Evolutionary conservation across 2,797 vertebrate species (phyloP), one percentile per base, ranked within the genome.

Genomic region (Spizella passerina): DNA sequence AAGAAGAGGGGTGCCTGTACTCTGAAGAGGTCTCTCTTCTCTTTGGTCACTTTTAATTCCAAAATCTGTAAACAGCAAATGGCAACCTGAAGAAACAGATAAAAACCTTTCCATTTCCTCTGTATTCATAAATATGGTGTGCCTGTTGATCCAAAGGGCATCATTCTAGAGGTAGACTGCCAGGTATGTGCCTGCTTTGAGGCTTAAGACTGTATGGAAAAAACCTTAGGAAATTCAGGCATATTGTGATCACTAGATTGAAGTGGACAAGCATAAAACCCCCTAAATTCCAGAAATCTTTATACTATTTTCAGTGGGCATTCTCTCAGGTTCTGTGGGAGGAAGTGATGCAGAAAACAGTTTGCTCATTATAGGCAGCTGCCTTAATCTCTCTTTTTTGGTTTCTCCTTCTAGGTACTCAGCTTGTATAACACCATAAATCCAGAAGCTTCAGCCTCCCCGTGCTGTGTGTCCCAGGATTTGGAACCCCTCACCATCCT

Each of bases 401-500:
- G 36, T 92, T 91, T 78, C 76, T 86, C 53, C 65, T 91, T 92
- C 52, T 97, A 99, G 99, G 98, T 99, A 56, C 98, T 99, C 82
- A 99, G 99, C 76, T 97, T 99, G 29, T 99, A 99, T 90, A 99
- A 99, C 92, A 99, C 98, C 81, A 99, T 99, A 86, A 99, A 99
- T 96, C 99, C 99, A 55, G 99, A 99, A 98, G 99, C 99, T 6
- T 99, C 99, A 12, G 99, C 99, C 9, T 99, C 99, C 20, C 99
- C 99, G 0, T 99, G 99, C 96, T 99, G 99, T 3, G 99, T 99
- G 49, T 99, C 99, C 90, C 99, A 99, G 97, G 99, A 99, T 97
- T 97, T 99, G 96, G 99, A 99, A 82, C 99, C 99, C 7, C 98
- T 99, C 64, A 99, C 99, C 78, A 99, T 99, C 93, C 98, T 99